Evolutionary conservation across 2,113 vertebrate species (phyloP).

Genomic region (Suricata suricatta): DNA sequence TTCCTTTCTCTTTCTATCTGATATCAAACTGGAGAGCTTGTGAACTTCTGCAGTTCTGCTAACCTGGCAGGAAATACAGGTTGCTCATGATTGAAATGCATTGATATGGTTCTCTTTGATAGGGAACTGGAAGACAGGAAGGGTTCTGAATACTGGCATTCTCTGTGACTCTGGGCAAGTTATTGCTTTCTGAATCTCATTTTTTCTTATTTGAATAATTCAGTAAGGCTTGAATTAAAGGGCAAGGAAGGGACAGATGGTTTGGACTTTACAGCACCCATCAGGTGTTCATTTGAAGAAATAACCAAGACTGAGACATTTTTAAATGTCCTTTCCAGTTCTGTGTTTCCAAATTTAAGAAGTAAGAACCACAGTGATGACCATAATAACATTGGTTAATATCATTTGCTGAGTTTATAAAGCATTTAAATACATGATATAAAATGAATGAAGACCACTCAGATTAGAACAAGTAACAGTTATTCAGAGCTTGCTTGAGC

Average conservation of each 20-base stretch:
- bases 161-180: background rate
- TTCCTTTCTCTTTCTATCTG: background rate
- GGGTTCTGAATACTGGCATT: background rate
- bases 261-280: background rate
- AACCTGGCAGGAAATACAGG: background rate
- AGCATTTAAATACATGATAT: background rate
- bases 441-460: background rate
- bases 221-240: background rate
- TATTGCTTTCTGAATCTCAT: background rate
- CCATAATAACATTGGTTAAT: background rate
- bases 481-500: background rate
- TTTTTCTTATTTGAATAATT: background rate
- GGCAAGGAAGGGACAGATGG: background rate
- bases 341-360: background rate
- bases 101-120: background rate
- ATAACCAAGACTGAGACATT: background rate
- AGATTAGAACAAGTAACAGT: background rate
- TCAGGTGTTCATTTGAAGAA: background rate
- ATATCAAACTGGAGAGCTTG: background rate
- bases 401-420: background rate
- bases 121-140: background rate
- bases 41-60: background rate
- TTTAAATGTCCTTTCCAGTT: background rate
- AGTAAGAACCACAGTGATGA: background rate
- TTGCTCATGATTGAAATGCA: background rate